A percentile compares a stretch with the other conserved stretches of the same genome.
phyloP scores from a whole-genome alignment of 2,888 invertebrate species.

The Eurytoma californica region DNA sequence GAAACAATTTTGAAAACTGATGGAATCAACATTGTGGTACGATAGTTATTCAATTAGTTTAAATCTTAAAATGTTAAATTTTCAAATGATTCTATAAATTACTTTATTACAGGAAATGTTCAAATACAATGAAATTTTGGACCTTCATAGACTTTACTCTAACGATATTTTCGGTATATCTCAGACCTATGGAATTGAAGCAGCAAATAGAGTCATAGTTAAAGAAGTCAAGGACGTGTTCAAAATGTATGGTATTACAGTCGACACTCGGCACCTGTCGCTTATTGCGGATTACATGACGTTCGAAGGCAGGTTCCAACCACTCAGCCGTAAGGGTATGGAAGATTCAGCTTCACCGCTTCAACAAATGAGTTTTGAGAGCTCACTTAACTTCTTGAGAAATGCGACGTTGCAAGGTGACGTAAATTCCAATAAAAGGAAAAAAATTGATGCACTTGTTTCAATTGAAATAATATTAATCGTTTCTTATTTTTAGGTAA shows the following conservation, averaged over 20 bases:
- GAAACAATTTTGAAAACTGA: constrained; percentile 90
- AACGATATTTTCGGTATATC: constrained; percentile 97
- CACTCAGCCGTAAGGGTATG: constrained; percentile 94
- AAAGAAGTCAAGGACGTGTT: constrained; percentile 98
- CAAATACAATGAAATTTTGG: constrained; percentile 85
- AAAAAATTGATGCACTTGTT: not conserved
- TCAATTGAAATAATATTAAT: not conserved
- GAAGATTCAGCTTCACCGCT: constrained; percentile 93
- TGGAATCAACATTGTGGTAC: constrained; percentile 91
- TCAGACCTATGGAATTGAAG: constrained; percentile 95
- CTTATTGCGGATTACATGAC: constrained; percentile 99
- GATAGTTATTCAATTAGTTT: constrained; percentile 51
- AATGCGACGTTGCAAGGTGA: constrained; percentile 83
- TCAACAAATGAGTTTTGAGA: constrained; percentile 99
- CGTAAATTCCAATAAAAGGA: no score
- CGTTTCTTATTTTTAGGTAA: constrained; percentile 76
- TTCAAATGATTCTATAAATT: not conserved
- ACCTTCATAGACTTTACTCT: constrained; percentile 89
- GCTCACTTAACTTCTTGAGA: constrained; percentile 89
- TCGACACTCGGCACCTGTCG: constrained; percentile 94
- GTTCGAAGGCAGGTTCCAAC: constrained; percentile 90
- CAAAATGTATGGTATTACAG: constrained; percentile 96
- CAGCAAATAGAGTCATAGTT: constrained; percentile 92
- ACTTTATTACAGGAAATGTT: constrained; percentile 84
- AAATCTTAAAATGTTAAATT: not conserved